phyloP scores from a whole-genome alignment of 2,113 vertebrate species.

The Oceanites oceanicus region DNA sequence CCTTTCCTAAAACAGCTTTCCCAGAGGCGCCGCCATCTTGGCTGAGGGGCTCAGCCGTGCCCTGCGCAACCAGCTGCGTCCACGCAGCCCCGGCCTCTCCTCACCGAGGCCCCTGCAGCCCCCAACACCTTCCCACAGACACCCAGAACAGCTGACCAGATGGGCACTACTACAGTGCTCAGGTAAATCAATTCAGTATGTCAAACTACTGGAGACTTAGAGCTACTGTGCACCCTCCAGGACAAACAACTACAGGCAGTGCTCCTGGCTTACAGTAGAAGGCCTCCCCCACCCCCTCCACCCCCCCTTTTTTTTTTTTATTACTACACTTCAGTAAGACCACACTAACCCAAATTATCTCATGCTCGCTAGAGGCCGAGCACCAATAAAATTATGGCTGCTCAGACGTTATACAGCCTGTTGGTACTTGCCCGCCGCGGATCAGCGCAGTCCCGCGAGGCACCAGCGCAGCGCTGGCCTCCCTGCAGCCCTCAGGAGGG shows the following conservation, averaged over 20 bases:
- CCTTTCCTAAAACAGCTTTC: fast-evolving
- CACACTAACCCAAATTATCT: not conserved
- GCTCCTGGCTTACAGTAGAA: not conserved
- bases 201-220: not conserved
- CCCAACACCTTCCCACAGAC: not conserved
- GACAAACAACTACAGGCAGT: not conserved
- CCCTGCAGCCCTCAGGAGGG: not conserved
- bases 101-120: not conserved
- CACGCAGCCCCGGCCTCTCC: not conserved
- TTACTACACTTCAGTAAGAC: not conserved
- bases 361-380: not conserved
- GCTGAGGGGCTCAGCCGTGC: not conserved
- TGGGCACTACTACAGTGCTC: not conserved
- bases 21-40: fast-evolving
- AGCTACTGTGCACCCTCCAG: not conserved
- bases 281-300: no score
- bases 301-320: not conserved
- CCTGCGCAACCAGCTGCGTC: not conserved
- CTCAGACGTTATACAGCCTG: not conserved
- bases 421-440: not conserved
- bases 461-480: fast-evolving
- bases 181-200: not conserved
- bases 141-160: not conserved
- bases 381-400: not conserved
- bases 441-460: fast-evolving